Evolutionary conservation across 2,797 vertebrate species (phyloP), one percentile per base, ranked within the genome.

Genomic region (Diplodus sargus): DNA sequence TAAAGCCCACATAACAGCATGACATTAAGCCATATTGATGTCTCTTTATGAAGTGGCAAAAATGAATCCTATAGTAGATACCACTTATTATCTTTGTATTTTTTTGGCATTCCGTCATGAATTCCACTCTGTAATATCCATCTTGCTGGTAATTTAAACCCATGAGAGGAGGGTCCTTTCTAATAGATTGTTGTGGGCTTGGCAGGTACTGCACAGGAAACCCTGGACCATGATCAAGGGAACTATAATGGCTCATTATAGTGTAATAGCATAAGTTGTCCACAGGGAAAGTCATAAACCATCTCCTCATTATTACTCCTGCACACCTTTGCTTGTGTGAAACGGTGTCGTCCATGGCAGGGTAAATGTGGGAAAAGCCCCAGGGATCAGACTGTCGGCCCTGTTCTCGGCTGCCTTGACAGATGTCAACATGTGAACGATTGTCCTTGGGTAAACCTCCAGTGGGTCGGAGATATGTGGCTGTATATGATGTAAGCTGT

Each of bases 171-270:
- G 43, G 47, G 45, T 70, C 28, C 5, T 52, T 74, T 84, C 58
- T 87, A 85, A 89, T 60, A 82, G 79, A 80, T 71, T 84, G 77
- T 74, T 85, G 39, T 67, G 34, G 42, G 65, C 69, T 81, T 84
- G 70, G 65, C 81, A 88, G 72, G 68, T 81, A 81, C 45, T 25
- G 25, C 72, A 59, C 25, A 69, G 49, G 22, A 82, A 79, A 90
- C 86, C 86, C 83, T 57, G 74, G 85, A 62, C 79, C 48, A 57
- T 88, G 82, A 93, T 93, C 90, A 87, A 77, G 89, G 91, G 91
- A 87, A 89, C 92, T 90, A 92, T 94, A 92, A 92, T 83, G 78
- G 87, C 86, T 91, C 87, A 94, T 95, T 95, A 85, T 91, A 93
- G 90, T 93, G 93, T 92, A 94, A 94, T 91, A 93, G 74, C 85